A percentile compares a stretch with the other conserved stretches of the same genome.
Evolutionary conservation across 2,888 invertebrate species (phyloP).

Genomic region (Cenopis cana): DNA sequence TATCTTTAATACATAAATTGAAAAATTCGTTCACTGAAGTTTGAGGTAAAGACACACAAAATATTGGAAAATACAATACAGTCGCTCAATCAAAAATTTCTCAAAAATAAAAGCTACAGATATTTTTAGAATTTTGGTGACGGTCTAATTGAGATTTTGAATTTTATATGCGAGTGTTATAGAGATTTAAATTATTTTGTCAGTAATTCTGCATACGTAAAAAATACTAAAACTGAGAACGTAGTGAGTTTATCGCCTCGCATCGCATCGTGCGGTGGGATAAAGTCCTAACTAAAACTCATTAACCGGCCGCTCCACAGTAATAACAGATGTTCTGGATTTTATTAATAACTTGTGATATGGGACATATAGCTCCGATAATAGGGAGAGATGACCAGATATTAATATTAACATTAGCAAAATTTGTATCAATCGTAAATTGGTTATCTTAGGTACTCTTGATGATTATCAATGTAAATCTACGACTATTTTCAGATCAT

Average conservation of each 20-base stretch:
- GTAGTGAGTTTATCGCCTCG: constrained; percentile 1
- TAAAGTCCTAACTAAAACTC: constrained; percentile 54
- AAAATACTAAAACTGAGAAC: background rate
- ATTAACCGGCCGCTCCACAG: constrained; percentile 64
- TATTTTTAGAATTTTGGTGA: too few species aligned
- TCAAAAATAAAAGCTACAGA: too few species aligned
- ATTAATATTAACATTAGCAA: constrained; percentile 42
- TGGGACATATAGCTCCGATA: constrained; percentile 54
- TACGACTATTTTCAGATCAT: background rate
- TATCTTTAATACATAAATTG: too few species aligned
- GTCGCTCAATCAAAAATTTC: too few species aligned
- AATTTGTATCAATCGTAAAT: background rate
- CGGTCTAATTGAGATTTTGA: too few species aligned
- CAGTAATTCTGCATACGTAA: background rate
- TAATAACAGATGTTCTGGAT: constrained; percentile 70
- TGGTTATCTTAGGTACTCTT: background rate
- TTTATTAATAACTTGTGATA: constrained; percentile 69
- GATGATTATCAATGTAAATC: background rate
- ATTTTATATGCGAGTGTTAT: too few species aligned
- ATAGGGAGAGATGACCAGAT: constrained; percentile 38
- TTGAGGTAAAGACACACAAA: too few species aligned
- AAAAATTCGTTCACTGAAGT: too few species aligned
- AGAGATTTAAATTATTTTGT: too few species aligned
- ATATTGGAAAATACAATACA: too few species aligned
- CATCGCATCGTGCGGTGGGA: constrained; percentile 36